These are phyloP conservation scores for Tachycineta bicolor DNA, from an alignment of 2,113 vertebrate genomes.

Conservation along the genomic window DNA sequence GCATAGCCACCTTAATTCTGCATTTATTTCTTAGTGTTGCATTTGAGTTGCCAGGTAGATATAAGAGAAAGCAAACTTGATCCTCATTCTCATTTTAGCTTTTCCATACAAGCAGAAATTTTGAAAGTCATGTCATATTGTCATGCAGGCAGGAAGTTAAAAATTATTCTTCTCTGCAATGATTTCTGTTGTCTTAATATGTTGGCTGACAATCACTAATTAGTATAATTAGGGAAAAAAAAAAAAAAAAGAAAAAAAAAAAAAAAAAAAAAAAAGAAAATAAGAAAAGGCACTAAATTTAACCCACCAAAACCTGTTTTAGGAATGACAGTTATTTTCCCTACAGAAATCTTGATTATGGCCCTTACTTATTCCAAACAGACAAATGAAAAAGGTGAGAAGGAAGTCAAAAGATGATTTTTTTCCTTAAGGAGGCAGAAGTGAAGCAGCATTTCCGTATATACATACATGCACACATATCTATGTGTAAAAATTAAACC, in stretches of 20 bases:
- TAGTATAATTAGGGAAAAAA: conserved; percentile 52
- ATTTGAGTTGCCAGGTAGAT: conserved; percentile 33
- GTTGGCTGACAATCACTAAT: conserved; percentile 80
- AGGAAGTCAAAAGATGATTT: conserved; percentile 10
- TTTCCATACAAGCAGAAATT: conserved; percentile 33
- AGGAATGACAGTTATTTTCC: background rate
- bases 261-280: background rate
- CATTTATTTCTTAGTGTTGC: conserved; percentile 6
- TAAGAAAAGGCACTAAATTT: background rate
- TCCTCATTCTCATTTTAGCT: conserved; percentile 50
- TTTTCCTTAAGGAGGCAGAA: conserved; percentile 43
- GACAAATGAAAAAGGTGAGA: background rate
- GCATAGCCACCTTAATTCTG: conserved; percentile 54
- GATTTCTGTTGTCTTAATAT: conserved; percentile 71
- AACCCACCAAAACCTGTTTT: background rate
- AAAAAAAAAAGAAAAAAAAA: background rate
- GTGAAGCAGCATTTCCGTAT: conserved; percentile 44
- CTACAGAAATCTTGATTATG: background rate
- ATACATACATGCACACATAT: background rate
- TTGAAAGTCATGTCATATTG: conserved; percentile 20
- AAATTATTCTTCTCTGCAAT: conserved; percentile 55
- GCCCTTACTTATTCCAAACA: conserved; percentile 7
- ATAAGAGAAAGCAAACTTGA: conserved; percentile 28
- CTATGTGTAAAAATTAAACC: background rate
- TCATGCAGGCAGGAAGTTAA: conserved; percentile 50